Percentiles rank a stretch among this genome's conserved stretches.
Evolutionary conservation across 2,888 invertebrate species (phyloP).

Genomic region (Erynnis tages): DNA sequence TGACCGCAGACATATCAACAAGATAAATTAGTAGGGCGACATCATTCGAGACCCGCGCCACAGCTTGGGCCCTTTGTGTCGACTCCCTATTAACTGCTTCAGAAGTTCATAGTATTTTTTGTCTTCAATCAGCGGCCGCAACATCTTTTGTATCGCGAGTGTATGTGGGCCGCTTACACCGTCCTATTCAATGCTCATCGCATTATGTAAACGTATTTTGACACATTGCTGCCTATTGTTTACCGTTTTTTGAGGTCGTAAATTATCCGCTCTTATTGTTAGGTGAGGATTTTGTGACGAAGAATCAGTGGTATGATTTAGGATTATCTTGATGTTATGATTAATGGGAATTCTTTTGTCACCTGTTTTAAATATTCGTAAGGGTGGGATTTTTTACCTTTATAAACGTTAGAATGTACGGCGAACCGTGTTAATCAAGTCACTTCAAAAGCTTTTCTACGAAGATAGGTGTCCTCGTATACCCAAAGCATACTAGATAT

Average conservation of each 20-base stretch:
- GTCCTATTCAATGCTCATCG: conserved; percentile 48
- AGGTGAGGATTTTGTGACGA: conserved; percentile 55
- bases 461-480: too few species aligned
- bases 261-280: conserved; percentile 57
- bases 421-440: not conserved
- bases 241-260: conserved; percentile 62
- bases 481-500: too few species aligned
- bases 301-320: conserved; percentile 59
- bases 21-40: conserved; percentile 63
- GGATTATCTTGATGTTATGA: conserved; percentile 64
- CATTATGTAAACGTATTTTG: conserved; percentile 73
- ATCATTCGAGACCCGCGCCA: conserved; percentile 56
- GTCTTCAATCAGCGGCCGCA: conserved; percentile 42
- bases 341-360: conserved; percentile 49
- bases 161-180: conserved; percentile 47
- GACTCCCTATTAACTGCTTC: conserved; percentile 72
- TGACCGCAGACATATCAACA: conserved; percentile 50
- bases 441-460: not conserved
- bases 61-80: conserved; percentile 58
- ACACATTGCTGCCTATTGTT: conserved; percentile 75
- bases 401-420: not conserved
- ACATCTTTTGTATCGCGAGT: conserved; percentile 38
- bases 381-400: conserved; percentile 10
- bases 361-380: conserved; percentile 11
- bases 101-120: conserved; percentile 78